phyloP scores from a whole-genome alignment of 2,888 invertebrate genomes.

The Aplocera efformata region DNA sequence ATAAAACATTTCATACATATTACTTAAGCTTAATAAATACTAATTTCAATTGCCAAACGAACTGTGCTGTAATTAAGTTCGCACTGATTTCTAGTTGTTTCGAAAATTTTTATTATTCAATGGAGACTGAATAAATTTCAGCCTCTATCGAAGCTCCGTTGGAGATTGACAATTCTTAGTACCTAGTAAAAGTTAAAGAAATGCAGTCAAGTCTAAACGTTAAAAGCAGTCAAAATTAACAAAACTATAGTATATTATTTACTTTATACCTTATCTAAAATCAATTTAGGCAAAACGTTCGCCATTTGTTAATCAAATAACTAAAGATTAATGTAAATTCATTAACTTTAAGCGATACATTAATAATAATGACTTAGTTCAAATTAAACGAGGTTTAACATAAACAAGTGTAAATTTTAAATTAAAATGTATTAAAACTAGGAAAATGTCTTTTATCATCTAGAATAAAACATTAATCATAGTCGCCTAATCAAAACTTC shows the following conservation, averaged over 20 bases:
- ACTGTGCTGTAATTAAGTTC: too few relatives aligned
- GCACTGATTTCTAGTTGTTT: too few relatives aligned
- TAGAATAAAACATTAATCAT: slow-evolving; percentile 5
- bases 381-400: slow-evolving; percentile 19
- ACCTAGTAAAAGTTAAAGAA: slow-evolving; percentile 31
- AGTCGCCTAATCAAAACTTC: too few relatives aligned
- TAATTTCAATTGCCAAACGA: too few relatives aligned
- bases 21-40: slow-evolving; percentile 10
- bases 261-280: slow-evolving; percentile 8
- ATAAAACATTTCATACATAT: slow-evolving; percentile 12
- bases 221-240: slow-evolving; percentile 40
- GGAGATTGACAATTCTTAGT: slow-evolving; percentile 5
- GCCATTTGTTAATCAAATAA: not conserved
- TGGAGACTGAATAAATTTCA: too few relatives aligned
- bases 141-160: too few relatives aligned
- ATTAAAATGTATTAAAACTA: slow-evolving; percentile 12
- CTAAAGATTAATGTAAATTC: slow-evolving; percentile 1
- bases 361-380: slow-evolving; percentile 22
- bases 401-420: slow-evolving; percentile 10
- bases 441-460: slow-evolving; percentile 18
- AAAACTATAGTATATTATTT: slow-evolving; percentile 8
- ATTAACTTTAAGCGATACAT: not conserved
- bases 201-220: slow-evolving; percentile 37
- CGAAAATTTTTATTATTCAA: too few relatives aligned
- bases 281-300: too few relatives aligned